These are phyloP conservation scores for Megathymus violae DNA, from an alignment of 1,140 invertebrate genomes.

Conservation along the genomic window DNA sequence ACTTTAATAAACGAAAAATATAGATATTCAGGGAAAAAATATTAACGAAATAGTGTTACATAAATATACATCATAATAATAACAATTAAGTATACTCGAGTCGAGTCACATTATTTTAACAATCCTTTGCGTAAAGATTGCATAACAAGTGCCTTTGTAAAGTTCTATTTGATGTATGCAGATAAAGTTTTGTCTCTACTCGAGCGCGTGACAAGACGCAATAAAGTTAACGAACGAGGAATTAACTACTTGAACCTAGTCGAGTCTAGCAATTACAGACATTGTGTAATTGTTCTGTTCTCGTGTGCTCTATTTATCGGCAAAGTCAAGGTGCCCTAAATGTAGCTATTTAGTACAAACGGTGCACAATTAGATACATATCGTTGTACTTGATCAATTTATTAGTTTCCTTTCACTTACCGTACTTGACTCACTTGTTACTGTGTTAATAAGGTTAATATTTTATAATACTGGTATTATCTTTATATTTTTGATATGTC, in stretches of 20 bases:
- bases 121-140: slow-evolving; percentile 25
- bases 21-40: no score
- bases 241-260: slow-evolving; percentile 35
- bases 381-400: slow-evolving; percentile 15
- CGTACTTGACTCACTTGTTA: no score
- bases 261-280: slow-evolving; percentile 31
- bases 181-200: slow-evolving; percentile 34
- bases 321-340: slow-evolving; percentile 35
- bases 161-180: slow-evolving; percentile 33
- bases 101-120: slow-evolving; percentile 25
- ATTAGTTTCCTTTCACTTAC: slow-evolving; percentile 6
- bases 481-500: no score
- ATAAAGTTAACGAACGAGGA: slow-evolving; percentile 33
- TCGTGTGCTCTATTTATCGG: slow-evolving; percentile 26
- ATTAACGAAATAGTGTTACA: no score
- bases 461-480: no score
- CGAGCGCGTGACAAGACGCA: slow-evolving; percentile 34
- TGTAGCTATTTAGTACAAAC: slow-evolving; percentile 18
- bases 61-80: no score
- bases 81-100: not conserved
- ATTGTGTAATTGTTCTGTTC: slow-evolving; percentile 33
- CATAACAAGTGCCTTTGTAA: slow-evolving; percentile 27
- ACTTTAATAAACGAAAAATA: no score
- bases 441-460: not conserved
- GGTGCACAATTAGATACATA: slow-evolving; percentile 20